These are phyloP conservation scores for Petaurus breviceps DNA, from an alignment of 2,113 vertebrate genomes.

Conservation along the genomic window DNA sequence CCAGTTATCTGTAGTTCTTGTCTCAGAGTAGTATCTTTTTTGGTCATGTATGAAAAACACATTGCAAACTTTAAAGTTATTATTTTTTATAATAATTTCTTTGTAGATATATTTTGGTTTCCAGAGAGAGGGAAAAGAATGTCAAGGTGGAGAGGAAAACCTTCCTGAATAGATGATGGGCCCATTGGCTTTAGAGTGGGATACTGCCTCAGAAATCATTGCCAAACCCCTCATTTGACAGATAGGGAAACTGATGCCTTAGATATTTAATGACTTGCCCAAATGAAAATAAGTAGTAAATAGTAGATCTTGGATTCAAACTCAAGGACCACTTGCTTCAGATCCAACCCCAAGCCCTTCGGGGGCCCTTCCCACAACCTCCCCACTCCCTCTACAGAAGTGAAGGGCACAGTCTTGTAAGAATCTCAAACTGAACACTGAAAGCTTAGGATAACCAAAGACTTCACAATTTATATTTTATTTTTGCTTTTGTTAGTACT, in stretches of 20 bases:
- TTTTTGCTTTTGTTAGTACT: background rate
- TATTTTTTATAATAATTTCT: background rate
- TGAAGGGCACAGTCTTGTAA: background rate
- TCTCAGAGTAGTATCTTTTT: background rate
- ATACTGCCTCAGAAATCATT: background rate
- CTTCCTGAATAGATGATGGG: background rate
- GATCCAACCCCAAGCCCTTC: too few relatives aligned
- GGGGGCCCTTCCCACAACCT: too few relatives aligned
- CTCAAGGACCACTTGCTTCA: background rate
- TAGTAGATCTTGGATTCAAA: background rate
- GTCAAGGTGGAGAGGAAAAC: background rate
- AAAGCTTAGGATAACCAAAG: background rate
- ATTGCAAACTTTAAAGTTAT: background rate
- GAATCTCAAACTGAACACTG: background rate
- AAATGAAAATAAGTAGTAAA: fast-evolving
- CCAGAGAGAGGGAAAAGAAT: background rate
- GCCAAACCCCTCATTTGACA: background rate
- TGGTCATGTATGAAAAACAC: background rate
- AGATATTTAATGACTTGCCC: background rate
- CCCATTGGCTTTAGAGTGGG: background rate
- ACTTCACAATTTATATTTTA: background rate
- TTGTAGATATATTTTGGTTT: background rate
- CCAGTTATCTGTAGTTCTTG: background rate
- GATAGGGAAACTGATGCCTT: background rate
- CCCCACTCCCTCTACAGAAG: background rate